Base-by-base conservation (phyloP, 2,797 vertebrate genomes). In the Gouania willdenowi region DNA sequence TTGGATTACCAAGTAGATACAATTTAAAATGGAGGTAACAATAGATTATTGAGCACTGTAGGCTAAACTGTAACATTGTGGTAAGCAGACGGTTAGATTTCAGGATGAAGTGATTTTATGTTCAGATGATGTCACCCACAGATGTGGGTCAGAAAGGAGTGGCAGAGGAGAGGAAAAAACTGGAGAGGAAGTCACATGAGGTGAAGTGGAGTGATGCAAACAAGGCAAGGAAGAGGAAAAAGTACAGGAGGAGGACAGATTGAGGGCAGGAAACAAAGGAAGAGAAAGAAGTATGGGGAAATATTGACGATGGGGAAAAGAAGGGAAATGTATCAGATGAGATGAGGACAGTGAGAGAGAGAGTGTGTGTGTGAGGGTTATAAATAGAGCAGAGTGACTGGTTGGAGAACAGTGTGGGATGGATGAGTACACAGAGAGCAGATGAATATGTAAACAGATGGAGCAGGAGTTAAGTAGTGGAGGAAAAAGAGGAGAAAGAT, bases 381-480 rank as follows among this genome's bases (percentile, higher is more conserved):
- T 58, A 64, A 77, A 75, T 67, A 67, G 55, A 8, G 26, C 10
- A 22, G 34, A 8, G 37, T 19, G 38, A 48, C 33, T 28, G 42
- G 46, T 29, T 62, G 29, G 33, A 55, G 15, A 42, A 26, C 8
- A 14, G 37, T 1, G 12, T 19, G 32, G 31, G 42, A 40, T 5
- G 48, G 30, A 30, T 3, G 58, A 50, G 25, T 26, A 21, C 26
- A 30, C 36, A 41, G 41, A 26, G 22, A 44, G 37, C 1, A 1
- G 41, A 67, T 18, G 33, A 50, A 46, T 18, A 20, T 45, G 18
- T 42, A 24, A 48, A 48, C 22, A 38, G 45, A 20, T 6, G 4
- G 19, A 20, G 19, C 5, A 5, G 19, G 5, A 14, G 14, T 13
- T 14, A 14, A 20, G 19, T 1, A 5, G 10, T 10, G 2, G 31